Conservation (phyloP, 2,113 vertebrate genomes). For the Phyllostomus discolor region DNA sequence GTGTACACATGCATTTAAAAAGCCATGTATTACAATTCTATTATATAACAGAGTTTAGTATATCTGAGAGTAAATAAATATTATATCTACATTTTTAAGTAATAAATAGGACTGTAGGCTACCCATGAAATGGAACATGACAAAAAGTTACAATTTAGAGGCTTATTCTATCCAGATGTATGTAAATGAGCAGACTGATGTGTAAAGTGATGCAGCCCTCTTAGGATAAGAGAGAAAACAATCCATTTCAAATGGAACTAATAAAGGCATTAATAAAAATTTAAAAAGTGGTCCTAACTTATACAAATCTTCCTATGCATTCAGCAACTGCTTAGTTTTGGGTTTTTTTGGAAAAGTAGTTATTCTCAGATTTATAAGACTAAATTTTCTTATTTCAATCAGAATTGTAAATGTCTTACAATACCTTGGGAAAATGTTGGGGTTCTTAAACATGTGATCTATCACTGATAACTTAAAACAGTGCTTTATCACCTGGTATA, state of each 20-base stretch:
- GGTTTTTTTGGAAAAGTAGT: constrained; percentile 57
- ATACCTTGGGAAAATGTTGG: not conserved
- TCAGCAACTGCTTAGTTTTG: constrained; percentile 30
- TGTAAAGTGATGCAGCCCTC: not conserved
- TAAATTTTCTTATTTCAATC: constrained; percentile 47
- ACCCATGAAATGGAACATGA: not conserved
- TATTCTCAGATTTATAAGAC: constrained; percentile 62
- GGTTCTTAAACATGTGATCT: constrained; percentile 43
- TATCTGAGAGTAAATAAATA: not conserved
- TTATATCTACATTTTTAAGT: not conserved
- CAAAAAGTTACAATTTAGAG: not conserved
- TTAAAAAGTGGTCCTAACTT: constrained; percentile 50
- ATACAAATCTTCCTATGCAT: constrained; percentile 30
- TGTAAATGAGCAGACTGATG: not conserved
- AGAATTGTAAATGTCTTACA: constrained; percentile 63
- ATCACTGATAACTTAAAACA: not conserved
- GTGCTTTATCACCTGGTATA: not conserved
- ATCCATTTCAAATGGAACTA: constrained; percentile 50
- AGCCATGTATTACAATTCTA: not conserved
- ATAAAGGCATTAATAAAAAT: constrained; percentile 64
- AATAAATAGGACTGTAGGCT: not conserved
- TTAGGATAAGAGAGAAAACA: not conserved
- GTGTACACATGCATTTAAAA: not conserved
- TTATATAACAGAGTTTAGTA: not conserved
- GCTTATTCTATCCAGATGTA: not conserved